Base-by-base conservation (phyloP, 2,888 invertebrate genomes). In the Metalampra italica region DNA sequence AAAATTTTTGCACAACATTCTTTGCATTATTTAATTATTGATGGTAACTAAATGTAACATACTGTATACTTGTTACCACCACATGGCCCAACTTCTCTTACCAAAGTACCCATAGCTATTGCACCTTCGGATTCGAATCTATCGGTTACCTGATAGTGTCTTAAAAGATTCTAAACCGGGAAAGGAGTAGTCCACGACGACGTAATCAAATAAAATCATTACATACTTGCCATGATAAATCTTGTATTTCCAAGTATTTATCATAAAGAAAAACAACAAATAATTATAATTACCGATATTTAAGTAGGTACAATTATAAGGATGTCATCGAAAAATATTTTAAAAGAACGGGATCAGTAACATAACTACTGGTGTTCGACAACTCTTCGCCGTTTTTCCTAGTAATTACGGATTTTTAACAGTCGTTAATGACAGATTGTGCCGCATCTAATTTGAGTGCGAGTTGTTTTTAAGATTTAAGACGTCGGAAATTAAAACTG, bases 401-500 rank as follows among this genome's bases (percentile, higher is more conserved):
- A 22, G 32, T 46, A 46, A 50, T 54, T 49, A 46, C 30, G 7
- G 30, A 29, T 29, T 47, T 46, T 47, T 46, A 36, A 47, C 12
- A 14, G 7, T 1, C n/a, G n/a, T 2, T 43, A 45, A 42, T 39
- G 38, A 38, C 46, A 47, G 38, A 13, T 22, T 39, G 48, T 13
- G 46, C 40, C 37, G 45, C 50, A 50, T 51, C 54, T 54, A 55
- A 57, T 54, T 53, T 50, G 41, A 36, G 45, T 15, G 47, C 44
- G 44, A 36, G 36, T 36, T 41, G 37, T 46, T 59, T 59, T 55
- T 58, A 49, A 44, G 14, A 50, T 43, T 66, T 68, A 67, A 74
- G 57, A 62, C 59, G 59, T 68, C 67, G 74, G 70, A 79, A 80
- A 81, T 83, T 78, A 82, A 82, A 81, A 82, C 72, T 77, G 71